Evolutionary conservation across 2,888 invertebrate species (phyloP).

Genomic region (Drosophila colorata): DNA sequence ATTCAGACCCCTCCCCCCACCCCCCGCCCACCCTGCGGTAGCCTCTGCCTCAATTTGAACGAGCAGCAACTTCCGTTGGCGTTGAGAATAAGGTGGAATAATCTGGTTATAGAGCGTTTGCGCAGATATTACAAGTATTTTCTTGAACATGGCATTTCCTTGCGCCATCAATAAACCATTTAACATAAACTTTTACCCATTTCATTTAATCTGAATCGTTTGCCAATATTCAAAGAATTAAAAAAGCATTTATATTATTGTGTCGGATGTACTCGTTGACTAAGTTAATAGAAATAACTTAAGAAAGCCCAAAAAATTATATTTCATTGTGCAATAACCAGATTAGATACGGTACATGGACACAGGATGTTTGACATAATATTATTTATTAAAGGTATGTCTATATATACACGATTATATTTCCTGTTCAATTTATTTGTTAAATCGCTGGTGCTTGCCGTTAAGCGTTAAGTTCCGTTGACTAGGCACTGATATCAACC

Average conservation of each 20-base stretch:
- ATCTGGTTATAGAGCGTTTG: neutral
- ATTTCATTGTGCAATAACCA: neutral
- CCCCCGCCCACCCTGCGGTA: neutral
- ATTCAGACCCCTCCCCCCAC: neutral
- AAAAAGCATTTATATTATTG: neutral
- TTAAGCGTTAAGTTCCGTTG: constrained; percentile 30
- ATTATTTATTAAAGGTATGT: constrained; percentile 8
- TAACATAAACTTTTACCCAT: neutral
- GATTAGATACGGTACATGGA: constrained; percentile 30
- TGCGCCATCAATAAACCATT: neutral
- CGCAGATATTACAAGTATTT: neutral
- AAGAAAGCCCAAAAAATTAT: constrained; percentile 7
- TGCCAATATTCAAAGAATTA: neutral
- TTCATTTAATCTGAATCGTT: neutral
- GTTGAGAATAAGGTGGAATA: constrained; percentile 24
- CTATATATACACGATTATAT: constrained; percentile 2
- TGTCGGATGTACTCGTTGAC: neutral
- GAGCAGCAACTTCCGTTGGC: constrained; percentile 58
- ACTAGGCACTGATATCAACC: constrained; percentile 23
- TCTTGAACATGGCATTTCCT: neutral
- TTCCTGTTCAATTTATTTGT: constrained; percentile 16
- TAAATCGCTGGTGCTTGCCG: constrained; percentile 2
- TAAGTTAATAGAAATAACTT: constrained; percentile 9
- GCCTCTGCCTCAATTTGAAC: constrained; percentile 11
- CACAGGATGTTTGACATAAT: constrained; percentile 39